Evolutionary conservation across 2,888 invertebrate genomes (phyloP).

Genomic region (Metalampra italica): DNA sequence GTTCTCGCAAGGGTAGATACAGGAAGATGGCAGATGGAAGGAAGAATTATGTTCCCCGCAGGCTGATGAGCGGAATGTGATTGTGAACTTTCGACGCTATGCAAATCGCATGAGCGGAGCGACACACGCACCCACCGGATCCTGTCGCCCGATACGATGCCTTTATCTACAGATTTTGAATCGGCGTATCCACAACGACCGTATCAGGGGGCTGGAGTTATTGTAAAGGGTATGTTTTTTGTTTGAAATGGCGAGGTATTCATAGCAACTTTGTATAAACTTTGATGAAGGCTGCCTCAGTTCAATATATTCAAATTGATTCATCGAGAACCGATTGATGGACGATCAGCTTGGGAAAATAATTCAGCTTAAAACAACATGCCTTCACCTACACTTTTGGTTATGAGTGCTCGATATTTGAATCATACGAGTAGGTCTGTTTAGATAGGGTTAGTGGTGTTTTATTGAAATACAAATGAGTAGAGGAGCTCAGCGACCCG

Average conservation of each 20-base stretch:
- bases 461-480: constrained; percentile 78
- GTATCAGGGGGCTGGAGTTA: constrained; percentile 32
- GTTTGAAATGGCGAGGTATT: constrained; percentile 41
- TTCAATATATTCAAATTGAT: constrained; percentile 67
- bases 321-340: constrained; percentile 49
- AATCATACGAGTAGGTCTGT: constrained; percentile 64
- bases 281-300: constrained; percentile 44
- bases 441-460: constrained; percentile 73
- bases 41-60: constrained; percentile 74
- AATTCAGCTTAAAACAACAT: constrained; percentile 48
- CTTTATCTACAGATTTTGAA: constrained; percentile 53
- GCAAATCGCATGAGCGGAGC: constrained; percentile 68
- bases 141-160: constrained; percentile 44
- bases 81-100: constrained; percentile 75
- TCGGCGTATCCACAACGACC: constrained; percentile 44
- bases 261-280: constrained; percentile 50
- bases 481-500: constrained; percentile 58
- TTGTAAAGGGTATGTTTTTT: constrained; percentile 47
- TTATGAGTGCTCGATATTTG: constrained; percentile 32
- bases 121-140: constrained; percentile 54
- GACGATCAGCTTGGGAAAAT: constrained; percentile 51
- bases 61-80: constrained; percentile 77
- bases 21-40: constrained; percentile 75
- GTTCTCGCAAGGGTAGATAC: constrained; percentile 64
- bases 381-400: constrained; percentile 31